Percentiles rank a stretch among this genome's conserved stretches.
These are phyloP conservation scores for Pristionchus mayeri DNA, from an alignment of 2,888 invertebrate genomes.

Conservation along the genomic window DNA sequence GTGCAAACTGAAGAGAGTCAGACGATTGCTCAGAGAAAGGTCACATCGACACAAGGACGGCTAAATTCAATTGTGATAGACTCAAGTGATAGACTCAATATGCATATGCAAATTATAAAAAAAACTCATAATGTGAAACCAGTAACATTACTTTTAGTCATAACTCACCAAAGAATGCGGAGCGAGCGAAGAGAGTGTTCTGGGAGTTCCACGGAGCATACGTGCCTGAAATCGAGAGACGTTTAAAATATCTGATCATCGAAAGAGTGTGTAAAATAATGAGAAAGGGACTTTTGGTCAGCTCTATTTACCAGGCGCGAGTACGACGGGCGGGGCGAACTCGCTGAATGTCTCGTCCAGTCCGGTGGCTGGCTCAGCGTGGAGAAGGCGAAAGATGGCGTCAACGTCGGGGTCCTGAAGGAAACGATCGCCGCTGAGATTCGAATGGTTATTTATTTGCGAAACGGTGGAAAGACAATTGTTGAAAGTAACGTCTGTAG, in stretches of 20 bases:
- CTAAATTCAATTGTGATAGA: too few relatives aligned
- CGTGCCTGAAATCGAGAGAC: conserved; percentile 25
- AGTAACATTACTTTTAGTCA: too few relatives aligned
- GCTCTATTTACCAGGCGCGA: conserved; percentile 52
- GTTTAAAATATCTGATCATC: neutral
- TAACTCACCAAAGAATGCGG: conserved; percentile 63
- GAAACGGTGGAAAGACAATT: too few relatives aligned
- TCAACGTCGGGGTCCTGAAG: conserved; percentile 51
- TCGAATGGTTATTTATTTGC: neutral
- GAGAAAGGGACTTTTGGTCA: too few relatives aligned
- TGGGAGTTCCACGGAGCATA: conserved; percentile 66
- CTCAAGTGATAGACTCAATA: too few relatives aligned
- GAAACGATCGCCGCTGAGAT: neutral
- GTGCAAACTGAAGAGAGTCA: too few relatives aligned
- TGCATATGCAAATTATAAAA: too few relatives aligned
- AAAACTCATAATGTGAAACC: too few relatives aligned
- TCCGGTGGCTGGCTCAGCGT: conserved; percentile 54
- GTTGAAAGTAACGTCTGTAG: too few relatives aligned
- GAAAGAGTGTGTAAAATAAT: neutral
- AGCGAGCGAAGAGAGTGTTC: conserved; percentile 61
- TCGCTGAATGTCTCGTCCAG: conserved; percentile 56
- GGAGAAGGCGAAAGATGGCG: conserved; percentile 54
- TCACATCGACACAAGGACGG: too few relatives aligned
- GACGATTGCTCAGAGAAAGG: too few relatives aligned
- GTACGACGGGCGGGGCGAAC: conserved; percentile 57